phyloP scores from a whole-genome alignment of 2,888 invertebrate genomes.

The Mesochorus sp. region DNA sequence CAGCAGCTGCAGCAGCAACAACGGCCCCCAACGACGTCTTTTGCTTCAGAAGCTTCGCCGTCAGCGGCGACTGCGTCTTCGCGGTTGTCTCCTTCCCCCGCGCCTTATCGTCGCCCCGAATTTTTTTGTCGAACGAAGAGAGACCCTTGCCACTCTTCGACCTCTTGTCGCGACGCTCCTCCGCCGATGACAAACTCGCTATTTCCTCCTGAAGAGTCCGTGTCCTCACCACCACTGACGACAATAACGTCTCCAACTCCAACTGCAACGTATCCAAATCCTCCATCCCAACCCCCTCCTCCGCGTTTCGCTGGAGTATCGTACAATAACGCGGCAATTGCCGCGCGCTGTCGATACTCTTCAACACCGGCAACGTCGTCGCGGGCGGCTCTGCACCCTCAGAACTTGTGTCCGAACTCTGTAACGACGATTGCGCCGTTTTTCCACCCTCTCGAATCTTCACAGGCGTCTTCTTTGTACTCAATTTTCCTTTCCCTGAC shows the following conservation, averaged over 20 bases:
- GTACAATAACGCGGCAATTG: conserved; percentile 86
- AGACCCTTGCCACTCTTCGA: conserved; percentile 79
- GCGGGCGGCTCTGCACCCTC: conserved; percentile 75
- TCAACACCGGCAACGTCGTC: conserved; percentile 85
- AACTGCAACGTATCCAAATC: conserved; percentile 94
- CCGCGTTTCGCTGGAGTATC: conserved; percentile 85
- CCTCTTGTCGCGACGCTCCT: conserved; percentile 84
- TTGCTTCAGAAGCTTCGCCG: conserved; percentile 78
- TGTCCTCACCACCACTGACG: conserved; percentile 91
- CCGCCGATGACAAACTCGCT: conserved; percentile 86
- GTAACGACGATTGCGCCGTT: conserved; percentile 69
- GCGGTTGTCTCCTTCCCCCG: conserved; percentile 75
- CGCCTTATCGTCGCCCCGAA: conserved; percentile 76
- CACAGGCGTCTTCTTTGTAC: conserved; percentile 76
- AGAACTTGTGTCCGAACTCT: conserved; percentile 73
- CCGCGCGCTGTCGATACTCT: conserved; percentile 87
- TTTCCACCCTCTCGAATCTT: conserved; percentile 76
- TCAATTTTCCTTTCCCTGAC: conserved; percentile 81
- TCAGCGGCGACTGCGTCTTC: conserved; percentile 77
- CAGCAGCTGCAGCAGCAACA: neutral
- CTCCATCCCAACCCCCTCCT: conserved; percentile 92
- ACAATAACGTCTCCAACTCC: conserved; percentile 93
- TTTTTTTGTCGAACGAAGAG: conserved; percentile 75
- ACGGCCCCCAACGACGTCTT: conserved; percentile 65
- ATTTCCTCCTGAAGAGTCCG: conserved; percentile 91